Evolutionary conservation across 1,140 invertebrate genomes (phyloP).

Genomic region (Littorina saxatilis): DNA sequence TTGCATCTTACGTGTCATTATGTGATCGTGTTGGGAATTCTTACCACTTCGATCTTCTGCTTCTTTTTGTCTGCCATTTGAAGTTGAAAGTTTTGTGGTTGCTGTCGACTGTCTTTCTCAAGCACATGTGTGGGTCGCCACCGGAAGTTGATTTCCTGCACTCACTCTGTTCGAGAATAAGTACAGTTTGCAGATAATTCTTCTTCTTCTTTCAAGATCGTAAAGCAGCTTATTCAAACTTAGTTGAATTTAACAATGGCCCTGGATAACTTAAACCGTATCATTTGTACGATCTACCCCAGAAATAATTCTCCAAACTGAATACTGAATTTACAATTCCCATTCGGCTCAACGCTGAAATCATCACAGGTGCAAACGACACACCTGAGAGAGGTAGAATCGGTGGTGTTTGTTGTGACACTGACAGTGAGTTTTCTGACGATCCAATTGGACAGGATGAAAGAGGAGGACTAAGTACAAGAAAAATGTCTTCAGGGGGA

Average conservation of each 20-base stretch:
- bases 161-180: not conserved
- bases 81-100: not conserved
- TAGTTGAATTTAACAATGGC: no score
- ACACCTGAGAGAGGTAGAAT: no score
- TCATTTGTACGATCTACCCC: no score
- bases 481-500: not conserved
- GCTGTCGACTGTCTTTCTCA: not conserved
- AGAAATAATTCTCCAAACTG: no score
- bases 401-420: not conserved
- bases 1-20: not conserved
- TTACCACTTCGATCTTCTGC: constrained; percentile 20
- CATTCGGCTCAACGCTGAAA: no score
- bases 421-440: no score
- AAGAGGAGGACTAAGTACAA: not conserved
- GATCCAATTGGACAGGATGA: not conserved
- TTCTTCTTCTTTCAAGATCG: not conserved
- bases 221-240: not conserved
- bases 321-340: no score
- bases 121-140: not conserved
- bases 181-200: not conserved
- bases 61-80: constrained; percentile 29
- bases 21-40: no score
- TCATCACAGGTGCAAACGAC: no score
- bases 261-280: no score
- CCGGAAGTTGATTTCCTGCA: not conserved